Base-by-base conservation (phyloP, 53 echinoderm and acorn worm species). In the Echinometra lucunter region DNA sequence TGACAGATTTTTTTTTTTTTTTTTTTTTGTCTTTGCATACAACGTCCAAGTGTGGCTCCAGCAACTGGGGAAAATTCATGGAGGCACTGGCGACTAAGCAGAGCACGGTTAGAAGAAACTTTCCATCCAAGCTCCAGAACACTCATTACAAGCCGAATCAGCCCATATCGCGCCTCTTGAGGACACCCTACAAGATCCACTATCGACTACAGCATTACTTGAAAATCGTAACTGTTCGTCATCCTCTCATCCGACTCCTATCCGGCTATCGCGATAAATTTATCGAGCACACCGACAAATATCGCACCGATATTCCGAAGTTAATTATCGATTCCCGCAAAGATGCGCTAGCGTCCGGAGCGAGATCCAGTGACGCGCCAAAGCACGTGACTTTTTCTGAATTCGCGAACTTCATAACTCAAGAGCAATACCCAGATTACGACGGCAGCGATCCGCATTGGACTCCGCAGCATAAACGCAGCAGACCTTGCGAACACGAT, bases 181-280 rank as follows among this genome's bases (percentile, higher is more conserved):
- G 18, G n/a, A 75, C 15, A 21, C 75, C 85, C 15, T 3, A 8
- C 58, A n/a, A 58, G 37, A 37, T 89, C 57, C 37, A 89, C 37
- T 57, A 89, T 38, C 89, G 89, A 89, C 85, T 94, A 10, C 2
- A 63, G 42, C 15, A 83, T n/a, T 94, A 94, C 66, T n/a, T 66
- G 60, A 94, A 94, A 34, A 94, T 94, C n/a, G 94, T 94, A 8
- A 94, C 94, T 6, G 94, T 94, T 37, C 58, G 94, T 3, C 94
- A 82, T 35, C 85, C 94, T 37, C 85, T 94, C 16, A 83, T 94
- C 21, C 94, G 85, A 55, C 44, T 94, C 45, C 47, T 94, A 12
- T 94, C 94, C 2, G 94, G 58, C 2, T 94, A 82, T 45, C 94
- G 94, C 47, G 94, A 94, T 63, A 94, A 94, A 45, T 94, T 94